Base-by-base conservation (phyloP, 2,888 invertebrate species). In the Pachydiplax longipennis region DNA sequence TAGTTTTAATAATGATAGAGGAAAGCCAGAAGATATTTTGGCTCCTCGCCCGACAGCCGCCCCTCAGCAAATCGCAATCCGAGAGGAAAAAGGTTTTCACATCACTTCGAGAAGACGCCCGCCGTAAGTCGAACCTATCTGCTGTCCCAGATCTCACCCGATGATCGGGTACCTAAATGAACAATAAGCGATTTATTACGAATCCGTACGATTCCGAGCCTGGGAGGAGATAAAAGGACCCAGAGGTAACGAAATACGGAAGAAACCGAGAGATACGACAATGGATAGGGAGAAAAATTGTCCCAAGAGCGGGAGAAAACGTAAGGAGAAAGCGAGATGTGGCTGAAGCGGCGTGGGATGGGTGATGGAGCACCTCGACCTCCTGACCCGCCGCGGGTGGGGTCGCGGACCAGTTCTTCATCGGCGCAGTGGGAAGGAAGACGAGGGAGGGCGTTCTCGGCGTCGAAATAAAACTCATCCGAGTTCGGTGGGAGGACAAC, bases 371-470 rank as follows among this genome's bases (percentile, higher is more conserved):
- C 2, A n/a, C 40, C 58, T 58, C 61, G 87, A 87, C 87, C 87
- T 65, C 61, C 37, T 87, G 87, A 87, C 87, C 87, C 37, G 65
- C 61, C 37, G 87, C 61, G 35, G 61, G 87, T 58, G 58, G 87
- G 87, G 61, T 58, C 87, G 87, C 61, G 87, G 87, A 87, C 87
- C 87, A 87, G 87, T 87, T 87, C 87, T 87, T 61, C 35, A 65
- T 87, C 87, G 87, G 3, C 87, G 61, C 58, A 58, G 82, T 58
- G 83, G 58, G 31, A 65, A 65, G 35, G 44, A 65, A 25, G 25
- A 65, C 22, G 22, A 65, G 5, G 25, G 65, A 65, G 73, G 73
- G 73, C 73, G 73, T 73, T 13, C 73, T 31, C 73, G 5, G 13
- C 5, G 25, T 61, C 87, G 37, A 87, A 87, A 87, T 58, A 87